Conservation (phyloP, 2,888 invertebrate genomes). For the Drosophila rellima region DNA sequence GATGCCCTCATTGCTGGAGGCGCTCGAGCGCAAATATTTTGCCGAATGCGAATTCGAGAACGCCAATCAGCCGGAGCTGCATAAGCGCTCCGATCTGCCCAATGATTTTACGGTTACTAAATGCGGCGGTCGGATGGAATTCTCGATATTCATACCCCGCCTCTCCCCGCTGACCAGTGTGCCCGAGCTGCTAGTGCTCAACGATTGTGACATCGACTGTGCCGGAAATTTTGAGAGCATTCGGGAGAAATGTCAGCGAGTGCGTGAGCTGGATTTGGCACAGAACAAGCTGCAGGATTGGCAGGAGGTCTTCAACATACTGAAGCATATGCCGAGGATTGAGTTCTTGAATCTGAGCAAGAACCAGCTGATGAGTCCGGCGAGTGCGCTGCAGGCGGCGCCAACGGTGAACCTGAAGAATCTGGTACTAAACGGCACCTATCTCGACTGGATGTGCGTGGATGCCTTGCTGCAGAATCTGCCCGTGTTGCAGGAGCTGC, state of each 20-base stretch:
- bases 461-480: slow-evolving; percentile 91
- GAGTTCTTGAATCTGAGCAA: slow-evolving; percentile 97
- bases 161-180: slow-evolving; percentile 91
- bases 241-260: slow-evolving; percentile 93
- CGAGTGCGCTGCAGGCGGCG: slow-evolving; percentile 85
- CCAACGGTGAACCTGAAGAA: slow-evolving; percentile 89
- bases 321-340: slow-evolving; percentile 94
- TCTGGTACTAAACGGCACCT: slow-evolving; percentile 95
- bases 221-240: slow-evolving; percentile 94
- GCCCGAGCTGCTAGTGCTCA: slow-evolving; percentile 94
- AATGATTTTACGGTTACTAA: slow-evolving; percentile 76
- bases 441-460: slow-evolving; percentile 94
- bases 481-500: slow-evolving; percentile 94
- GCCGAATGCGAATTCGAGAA: slow-evolving; percentile 86
- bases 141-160: slow-evolving; percentile 95
- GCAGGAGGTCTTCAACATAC: slow-evolving; percentile 95
- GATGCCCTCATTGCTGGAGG: slow-evolving; percentile 96
- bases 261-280: slow-evolving; percentile 97
- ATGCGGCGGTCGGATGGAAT: slow-evolving; percentile 85
- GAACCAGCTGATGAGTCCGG: slow-evolving; percentile 92
- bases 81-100: slow-evolving; percentile 71
- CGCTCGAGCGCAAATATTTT: slow-evolving; percentile 93
- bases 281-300: slow-evolving; percentile 96
- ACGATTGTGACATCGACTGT: slow-evolving; percentile 95
- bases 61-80: slow-evolving; percentile 87